These are phyloP conservation scores for Drosophila leonis DNA, from an alignment of 2,888 invertebrate genomes.

Conservation along the genomic window DNA sequence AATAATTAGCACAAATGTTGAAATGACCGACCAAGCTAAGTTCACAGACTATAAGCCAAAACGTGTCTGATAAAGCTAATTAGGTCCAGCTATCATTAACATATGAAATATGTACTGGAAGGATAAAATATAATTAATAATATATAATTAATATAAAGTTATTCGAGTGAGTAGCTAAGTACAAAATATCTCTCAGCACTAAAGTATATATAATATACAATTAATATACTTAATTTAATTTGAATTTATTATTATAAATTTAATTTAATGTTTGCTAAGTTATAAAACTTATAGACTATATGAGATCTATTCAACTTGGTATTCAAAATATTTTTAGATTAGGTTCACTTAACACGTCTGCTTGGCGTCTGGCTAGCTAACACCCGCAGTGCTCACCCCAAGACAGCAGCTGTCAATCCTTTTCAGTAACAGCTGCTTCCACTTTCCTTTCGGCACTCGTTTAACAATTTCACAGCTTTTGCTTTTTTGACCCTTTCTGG, in stretches of 20 bases:
- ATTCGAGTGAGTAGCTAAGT: background rate
- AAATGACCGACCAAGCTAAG: background rate
- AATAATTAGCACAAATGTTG: background rate
- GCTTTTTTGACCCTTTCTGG: conserved; percentile 53
- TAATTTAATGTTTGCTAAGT: background rate
- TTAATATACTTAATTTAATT: background rate
- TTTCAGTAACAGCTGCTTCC: conserved; percentile 45
- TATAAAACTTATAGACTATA: background rate
- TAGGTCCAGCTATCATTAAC: background rate
- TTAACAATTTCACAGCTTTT: conserved; percentile 56
- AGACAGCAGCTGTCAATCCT: conserved; percentile 25
- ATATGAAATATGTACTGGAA: background rate
- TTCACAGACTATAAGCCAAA: background rate
- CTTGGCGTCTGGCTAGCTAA: background rate
- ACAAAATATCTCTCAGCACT: too few relatives aligned
- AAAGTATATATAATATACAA: too few relatives aligned
- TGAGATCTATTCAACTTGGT: background rate
- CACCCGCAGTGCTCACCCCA: background rate
- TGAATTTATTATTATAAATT: background rate
- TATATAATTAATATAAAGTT: background rate
- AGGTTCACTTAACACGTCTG: background rate
- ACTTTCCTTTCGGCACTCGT: conserved; percentile 50
- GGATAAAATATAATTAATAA: background rate
- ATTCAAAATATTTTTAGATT: background rate
- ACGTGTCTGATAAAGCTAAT: background rate